Base-by-base conservation (phyloP, 2,113 vertebrate species). In the Calyptommatus sinebrachiatus region DNA sequence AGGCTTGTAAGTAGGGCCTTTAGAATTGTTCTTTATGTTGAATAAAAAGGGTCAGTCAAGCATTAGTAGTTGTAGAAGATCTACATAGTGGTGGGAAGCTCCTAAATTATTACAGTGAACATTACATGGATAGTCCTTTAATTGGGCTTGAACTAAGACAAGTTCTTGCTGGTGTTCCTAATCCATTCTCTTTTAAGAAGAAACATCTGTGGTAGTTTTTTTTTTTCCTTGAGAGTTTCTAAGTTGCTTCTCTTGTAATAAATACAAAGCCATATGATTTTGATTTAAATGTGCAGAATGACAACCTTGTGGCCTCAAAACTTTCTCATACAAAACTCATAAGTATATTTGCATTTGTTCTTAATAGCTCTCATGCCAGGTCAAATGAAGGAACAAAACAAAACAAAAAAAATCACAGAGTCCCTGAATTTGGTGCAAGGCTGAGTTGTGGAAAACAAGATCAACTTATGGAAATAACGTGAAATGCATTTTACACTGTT, bases 191-290 rank as follows among this genome's bases (percentile, higher is more conserved):
- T 31, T 83, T 68, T 90, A 91, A 81, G 69, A 84, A 75, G 79
- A 90, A 81, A 70, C 93, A 91, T 82, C 76, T 91, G 89, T 57
- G 86, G 26, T 74, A 88, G 80, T 75, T 71, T 75, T 41, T 16
- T 21, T 77, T 45, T 88, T 91, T 84, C 84, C 82, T 75, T 31
- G 85, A 90, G 84, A 90, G 77, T 16, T 73, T 90, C 83, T 82
- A 72, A 79, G 0, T 79, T 53, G 11, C 10, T 65, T 85, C 66
- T 89, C 81, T 79, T 41, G 71, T 68, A 85, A 80, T 87, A 45
- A 86, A 81, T 88, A 35, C 77, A 73, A 80, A 94, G 92, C 87
- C 90, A 81, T 85, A 85, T 20, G 35, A 83, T 82, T 92, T 89
- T 90, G 60, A 88, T 94, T 91, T 91, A 89, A 87, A 90, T 26